Base-by-base conservation (phyloP, 2,113 vertebrate genomes). In the Diphyllodes magnificus region DNA sequence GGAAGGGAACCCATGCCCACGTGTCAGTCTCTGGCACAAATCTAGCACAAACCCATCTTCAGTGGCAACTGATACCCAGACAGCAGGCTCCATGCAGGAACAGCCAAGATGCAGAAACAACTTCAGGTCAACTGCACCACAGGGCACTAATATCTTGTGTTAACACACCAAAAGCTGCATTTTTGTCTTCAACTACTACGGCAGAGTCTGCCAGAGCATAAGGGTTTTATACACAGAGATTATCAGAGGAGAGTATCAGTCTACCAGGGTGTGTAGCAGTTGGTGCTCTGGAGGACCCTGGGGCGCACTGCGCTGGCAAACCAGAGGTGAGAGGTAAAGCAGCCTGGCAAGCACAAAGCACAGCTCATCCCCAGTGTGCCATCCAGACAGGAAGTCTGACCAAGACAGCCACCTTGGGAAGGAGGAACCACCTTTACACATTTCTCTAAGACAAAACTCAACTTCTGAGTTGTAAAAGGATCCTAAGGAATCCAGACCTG, bases 241-340 rank as follows among this genome's bases (percentile, higher is more conserved):
- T 47, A 59, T 15, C 23, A 78, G 24, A 65, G 47, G 15, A 70
- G 18, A 82, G 19, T 11, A 27, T 24, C 31, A 42, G 2, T 61
- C 51, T 47, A 42, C 10, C 4, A 47, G 44, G 27, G 13, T 2
- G 6, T 9, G 49, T 6, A 73, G 40, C 64, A 69, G 64, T 2
- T 27, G 8, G 2, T 57, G 49, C 39, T 59, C 80, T 59, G 39
- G 21, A 69, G 12, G 7, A 53, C 6, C 22, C 37, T 20, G 16
- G 54, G 6, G 56, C 1, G 15, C 0, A 3, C 39, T 37, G 33
- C 0, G 0, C n/a, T 56, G 50, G 31, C 45, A 90, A 71, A 33
- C 14, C 45, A 13, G 2, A 0, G 18, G 17, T 15, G 45, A 69
- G 30, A 50, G 30, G 13, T 3, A 54, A 57, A 60, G 44, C 50